phyloP scores from a whole-genome alignment of 2,797 vertebrate species.

The Epinephelus coioides region DNA sequence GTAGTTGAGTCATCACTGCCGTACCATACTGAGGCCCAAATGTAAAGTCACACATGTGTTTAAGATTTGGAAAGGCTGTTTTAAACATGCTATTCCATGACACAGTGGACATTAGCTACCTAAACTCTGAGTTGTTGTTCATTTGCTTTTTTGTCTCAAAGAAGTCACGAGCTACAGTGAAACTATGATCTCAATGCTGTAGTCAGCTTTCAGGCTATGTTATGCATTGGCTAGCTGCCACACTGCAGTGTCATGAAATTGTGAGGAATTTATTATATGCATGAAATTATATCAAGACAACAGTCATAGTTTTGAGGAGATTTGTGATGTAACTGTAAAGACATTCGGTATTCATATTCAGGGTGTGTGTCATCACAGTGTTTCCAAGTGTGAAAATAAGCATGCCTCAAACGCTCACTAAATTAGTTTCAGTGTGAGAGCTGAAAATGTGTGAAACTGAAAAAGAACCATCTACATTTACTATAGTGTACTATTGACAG shows the following conservation, averaged over 20 bases:
- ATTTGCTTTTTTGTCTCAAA: background rate
- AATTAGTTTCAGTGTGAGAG: background rate
- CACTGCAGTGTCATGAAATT: background rate
- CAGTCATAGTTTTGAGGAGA: background rate
- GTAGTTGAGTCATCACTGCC: background rate
- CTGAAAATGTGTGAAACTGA: slow-evolving; percentile 13
- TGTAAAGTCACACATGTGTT: background rate
- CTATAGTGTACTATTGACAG: background rate
- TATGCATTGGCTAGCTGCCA: background rate
- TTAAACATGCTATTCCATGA: background rate
- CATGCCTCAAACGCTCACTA: background rate
- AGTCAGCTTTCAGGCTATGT: background rate
- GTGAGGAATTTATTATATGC: background rate
- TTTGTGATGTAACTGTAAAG: background rate
- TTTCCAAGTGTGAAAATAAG: slow-evolving; percentile 4
- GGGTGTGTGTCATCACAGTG: background rate
- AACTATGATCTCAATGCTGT: background rate
- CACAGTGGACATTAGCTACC: background rate
- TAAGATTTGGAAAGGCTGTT: background rate
- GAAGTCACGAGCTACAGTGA: background rate
- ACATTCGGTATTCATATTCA: background rate
- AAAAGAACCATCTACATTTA: background rate
- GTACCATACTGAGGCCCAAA: background rate
- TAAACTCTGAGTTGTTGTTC: background rate
- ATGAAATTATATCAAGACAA: background rate